Evolutionary conservation across 1,140 invertebrate species (phyloP), one percentile per base, ranked within the genome.

Genomic region (Drosophila guanche): DNA sequence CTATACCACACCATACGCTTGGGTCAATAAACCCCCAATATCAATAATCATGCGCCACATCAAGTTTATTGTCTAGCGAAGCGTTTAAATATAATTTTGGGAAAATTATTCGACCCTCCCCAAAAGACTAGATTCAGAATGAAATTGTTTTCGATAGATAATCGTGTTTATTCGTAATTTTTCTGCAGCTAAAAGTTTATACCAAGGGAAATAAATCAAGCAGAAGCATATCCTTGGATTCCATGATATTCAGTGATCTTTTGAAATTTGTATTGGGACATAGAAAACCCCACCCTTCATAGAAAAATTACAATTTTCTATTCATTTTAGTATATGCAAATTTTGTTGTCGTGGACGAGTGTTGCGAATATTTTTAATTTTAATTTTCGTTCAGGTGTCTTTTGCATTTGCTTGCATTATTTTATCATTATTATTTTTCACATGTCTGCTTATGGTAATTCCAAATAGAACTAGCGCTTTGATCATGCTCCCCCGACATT

Each of bases 21-120:
- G 71, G 72, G 70, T 75, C 72, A 75, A 75, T 74, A 75, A 75
- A 75, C 72, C 52, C 71, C 8, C 33, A 12, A n/a, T n/a, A 41
- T 53, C 69, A 20, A 29, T 16, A 54, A 46, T 23, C 29, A 22
- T 47, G 50, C 41, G 60, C 48, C 53, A 74, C 54, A 51, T 57
- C n/a, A 1, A 74, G 47, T 42, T 74, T 53, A 65, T 58, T 74
- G 70, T 37, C 60, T 40, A 66, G 46, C 62, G 53, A 37, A 75
- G 72, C 72, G 75, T 45, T 55, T 50, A 40, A 45, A 47, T 53
- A 42, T 29, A 51, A 50, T 51, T 51, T 56, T 20, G 16, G 8
- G 29, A 47, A 51, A 58, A 45, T 46, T 23, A n/a, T 12, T 22
- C 33, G 52, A 46, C 16, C 6, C 16, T 20, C 7, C 43, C 12